Evolutionary conservation across 2,888 invertebrate genomes (phyloP).

Genomic region (Drosophila picticornis): DNA sequence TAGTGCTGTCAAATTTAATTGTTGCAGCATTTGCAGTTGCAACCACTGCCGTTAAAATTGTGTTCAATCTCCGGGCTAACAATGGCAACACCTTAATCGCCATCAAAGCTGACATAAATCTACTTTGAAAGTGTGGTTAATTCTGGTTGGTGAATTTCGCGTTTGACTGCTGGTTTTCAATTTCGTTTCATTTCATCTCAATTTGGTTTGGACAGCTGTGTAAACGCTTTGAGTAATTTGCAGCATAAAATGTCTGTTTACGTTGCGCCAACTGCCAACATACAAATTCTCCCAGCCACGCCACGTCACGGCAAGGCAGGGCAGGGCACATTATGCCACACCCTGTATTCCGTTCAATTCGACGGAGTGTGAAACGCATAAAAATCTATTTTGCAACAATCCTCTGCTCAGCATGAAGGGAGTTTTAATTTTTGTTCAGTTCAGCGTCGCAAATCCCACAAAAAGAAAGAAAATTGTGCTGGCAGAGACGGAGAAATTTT

Average conservation of each 20-base stretch:
- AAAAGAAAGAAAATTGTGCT: slow-evolving; percentile 24
- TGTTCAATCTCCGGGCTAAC: slow-evolving; percentile 6
- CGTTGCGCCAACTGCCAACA: background rate
- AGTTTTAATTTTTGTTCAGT: slow-evolving; percentile 47
- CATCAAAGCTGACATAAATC: slow-evolving; percentile 40
- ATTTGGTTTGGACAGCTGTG: slow-evolving; percentile 27
- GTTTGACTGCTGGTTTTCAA: slow-evolving; percentile 16
- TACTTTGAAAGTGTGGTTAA: slow-evolving; percentile 21
- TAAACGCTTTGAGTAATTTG: slow-evolving; percentile 31
- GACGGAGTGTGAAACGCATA: slow-evolving; percentile 28
- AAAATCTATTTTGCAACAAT: slow-evolving; percentile 57
- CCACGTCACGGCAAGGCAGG: background rate
- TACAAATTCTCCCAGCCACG: background rate
- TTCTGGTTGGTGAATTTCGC: slow-evolving; percentile 15
- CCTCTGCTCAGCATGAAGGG: slow-evolving; percentile 23
- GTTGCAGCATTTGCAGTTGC: slow-evolving; percentile 14
- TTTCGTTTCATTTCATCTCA: slow-evolving; percentile 14
- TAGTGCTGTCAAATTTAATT: slow-evolving; percentile 24
- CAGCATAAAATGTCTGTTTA: slow-evolving; percentile 5
- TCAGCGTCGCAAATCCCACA: slow-evolving; percentile 31
- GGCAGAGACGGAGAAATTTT: slow-evolving; percentile 39
- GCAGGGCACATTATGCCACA: background rate
- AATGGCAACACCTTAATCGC: background rate
- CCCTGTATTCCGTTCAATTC: slow-evolving; percentile 6
- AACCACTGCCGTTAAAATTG: slow-evolving; percentile 12